Percentiles rank a stretch among this genome's conserved stretches.
These are phyloP conservation scores for Australoheros scitulus DNA, from an alignment of 2,113 vertebrate species.

Conservation along the genomic window DNA sequence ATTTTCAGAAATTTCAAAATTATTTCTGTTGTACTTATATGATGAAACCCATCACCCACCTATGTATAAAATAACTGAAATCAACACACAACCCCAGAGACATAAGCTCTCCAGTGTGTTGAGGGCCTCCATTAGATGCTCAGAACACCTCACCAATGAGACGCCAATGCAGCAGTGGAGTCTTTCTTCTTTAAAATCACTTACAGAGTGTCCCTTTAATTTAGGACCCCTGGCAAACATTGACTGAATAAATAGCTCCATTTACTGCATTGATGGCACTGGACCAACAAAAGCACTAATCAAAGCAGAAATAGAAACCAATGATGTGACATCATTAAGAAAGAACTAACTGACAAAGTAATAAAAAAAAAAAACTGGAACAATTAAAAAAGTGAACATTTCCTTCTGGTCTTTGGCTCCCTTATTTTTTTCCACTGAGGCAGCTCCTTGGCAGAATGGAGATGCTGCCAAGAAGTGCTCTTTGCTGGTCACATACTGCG, in stretches of 20 bases:
- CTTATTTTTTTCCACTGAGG: constrained; percentile 50
- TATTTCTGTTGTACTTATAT: not conserved
- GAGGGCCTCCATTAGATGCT: not conserved
- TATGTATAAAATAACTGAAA: not conserved
- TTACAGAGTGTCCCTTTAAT: not conserved
- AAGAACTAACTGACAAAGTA: not conserved
- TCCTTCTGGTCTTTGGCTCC: constrained; percentile 44
- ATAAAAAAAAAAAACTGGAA: not conserved
- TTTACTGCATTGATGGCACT: not conserved
- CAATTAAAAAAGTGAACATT: not conserved
- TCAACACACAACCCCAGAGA: not conserved
- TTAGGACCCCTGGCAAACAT: not conserved
- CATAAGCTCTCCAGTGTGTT: not conserved
- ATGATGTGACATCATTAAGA: not conserved
- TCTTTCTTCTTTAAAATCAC: not conserved
- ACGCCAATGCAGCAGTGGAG: too few species aligned
- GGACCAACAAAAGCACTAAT: not conserved
- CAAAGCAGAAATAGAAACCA: not conserved
- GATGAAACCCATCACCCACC: too few species aligned
- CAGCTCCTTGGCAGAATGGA: constrained; percentile 67
- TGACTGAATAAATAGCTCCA: too few species aligned
- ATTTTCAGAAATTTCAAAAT: not conserved
- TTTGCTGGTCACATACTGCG: constrained; percentile 52
- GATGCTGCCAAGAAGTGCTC: constrained; percentile 57
- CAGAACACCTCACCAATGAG: too few species aligned